Base-by-base conservation (phyloP, 2,113 vertebrate species). In the Crypturellus undulatus region DNA sequence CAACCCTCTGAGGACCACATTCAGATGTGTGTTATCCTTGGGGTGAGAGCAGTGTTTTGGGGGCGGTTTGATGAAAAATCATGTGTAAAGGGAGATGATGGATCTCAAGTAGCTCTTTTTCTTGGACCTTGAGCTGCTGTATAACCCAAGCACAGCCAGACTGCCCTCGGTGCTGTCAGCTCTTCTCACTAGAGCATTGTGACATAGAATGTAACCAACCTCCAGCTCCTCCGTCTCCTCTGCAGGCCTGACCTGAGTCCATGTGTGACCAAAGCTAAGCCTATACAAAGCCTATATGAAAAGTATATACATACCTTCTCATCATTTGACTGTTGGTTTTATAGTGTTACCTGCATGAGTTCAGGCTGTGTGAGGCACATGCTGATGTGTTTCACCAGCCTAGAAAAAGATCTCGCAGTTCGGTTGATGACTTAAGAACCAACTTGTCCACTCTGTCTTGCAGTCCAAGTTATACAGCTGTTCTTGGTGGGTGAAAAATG, bases 21-120 rank as follows among this genome's bases (percentile, higher is more conserved):
- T 94, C 62, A 86, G 82, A 68, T 64, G 30, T 49, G 18, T 69
- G 1, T 3, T 36, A 19, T 88, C 77, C 77, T 79, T 28, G 52
- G 65, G 58, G 62, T 69, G 47, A 15, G 60, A 84, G 47, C 32
- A 85, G n/a, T 0, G 1, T 2, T 6, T 20, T 0, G 3, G n/a
- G 72, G 16, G 45, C 45, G 30, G 76, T 76, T 58, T 89, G 88
- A 49, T 76, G 72, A 87, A 94, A 95, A 95, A 65, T 71, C 76
- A 47, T 20, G 30, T 32, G 52, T 26, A 71, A 91, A 47, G 26
- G 76, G 58, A 90, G 75, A 40, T 0, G 1, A 32, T 0, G 0
- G 28, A 76, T 58, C 49, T 88, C 52, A 84, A 56, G 43, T 24
- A 87, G 38, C 28, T 64, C 54, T 84, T 95, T 94, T 87, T 19